These are phyloP conservation scores for Lerema accius DNA, from an alignment of 1,140 invertebrate genomes.

Conservation along the genomic window DNA sequence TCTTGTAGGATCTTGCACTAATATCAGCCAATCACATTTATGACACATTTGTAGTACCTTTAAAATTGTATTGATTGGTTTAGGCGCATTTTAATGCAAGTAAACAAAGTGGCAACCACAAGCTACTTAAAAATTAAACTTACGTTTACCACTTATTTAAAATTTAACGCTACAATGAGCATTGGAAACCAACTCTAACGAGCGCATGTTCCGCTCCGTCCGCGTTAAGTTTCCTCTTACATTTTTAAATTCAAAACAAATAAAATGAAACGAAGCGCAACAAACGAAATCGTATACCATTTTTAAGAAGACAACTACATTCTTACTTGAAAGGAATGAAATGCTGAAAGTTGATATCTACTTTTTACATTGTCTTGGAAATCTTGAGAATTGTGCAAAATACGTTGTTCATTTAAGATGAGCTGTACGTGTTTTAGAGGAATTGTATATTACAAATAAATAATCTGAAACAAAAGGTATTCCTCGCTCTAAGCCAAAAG, in stretches of 20 bases:
- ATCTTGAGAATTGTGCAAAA: constrained; percentile 13
- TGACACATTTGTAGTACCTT: too few species aligned
- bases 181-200: constrained; percentile 15
- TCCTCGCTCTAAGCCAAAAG: background rate
- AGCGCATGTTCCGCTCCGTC: constrained; percentile 7
- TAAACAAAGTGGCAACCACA: background rate
- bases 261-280: constrained; percentile 27
- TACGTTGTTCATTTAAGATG: constrained; percentile 20
- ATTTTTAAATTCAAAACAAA: constrained; percentile 26
- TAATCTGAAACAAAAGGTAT: constrained; percentile 12
- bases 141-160: background rate
- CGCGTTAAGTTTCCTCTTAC: constrained; percentile 23
- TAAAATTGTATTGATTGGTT: too few species aligned
- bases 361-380: constrained; percentile 11
- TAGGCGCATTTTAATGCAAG: background rate
- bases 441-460: constrained; percentile 18
- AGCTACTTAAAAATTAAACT: background rate
- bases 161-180: background rate
- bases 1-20: too few species aligned
- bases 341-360: constrained; percentile 6
- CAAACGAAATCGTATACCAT: constrained; percentile 21
- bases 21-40: too few species aligned
- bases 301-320: constrained; percentile 18
- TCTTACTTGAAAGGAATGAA: constrained; percentile 21
- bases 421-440: constrained; percentile 6